Evolutionary conservation across 2,888 invertebrate species (phyloP).

Genomic region (Diarsia mendica): DNA sequence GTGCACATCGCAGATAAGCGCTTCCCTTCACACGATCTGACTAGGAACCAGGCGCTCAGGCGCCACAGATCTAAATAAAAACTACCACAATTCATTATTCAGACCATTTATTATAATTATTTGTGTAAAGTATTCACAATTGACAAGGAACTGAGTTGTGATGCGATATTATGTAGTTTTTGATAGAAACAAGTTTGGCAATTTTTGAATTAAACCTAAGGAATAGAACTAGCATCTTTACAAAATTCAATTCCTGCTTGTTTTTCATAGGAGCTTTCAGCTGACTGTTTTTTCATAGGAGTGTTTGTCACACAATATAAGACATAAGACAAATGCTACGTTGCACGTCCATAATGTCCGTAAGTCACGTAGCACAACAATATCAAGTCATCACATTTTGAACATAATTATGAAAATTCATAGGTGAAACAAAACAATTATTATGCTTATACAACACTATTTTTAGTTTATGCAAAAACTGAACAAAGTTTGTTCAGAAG

Average conservation of each 20-base stretch:
- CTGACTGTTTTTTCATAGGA: not conserved
- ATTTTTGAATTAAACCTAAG: not conserved
- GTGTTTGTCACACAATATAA: not conserved
- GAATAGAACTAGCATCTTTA: not conserved
- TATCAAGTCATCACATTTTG: not conserved
- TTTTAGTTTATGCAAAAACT: no score
- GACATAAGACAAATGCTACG: not conserved
- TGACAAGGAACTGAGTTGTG: constrained; percentile 21
- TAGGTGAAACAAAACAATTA: not conserved
- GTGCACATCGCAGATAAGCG: constrained; percentile 29
- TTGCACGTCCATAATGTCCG: not conserved
- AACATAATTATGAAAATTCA: not conserved
- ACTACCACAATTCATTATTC: constrained; percentile 14
- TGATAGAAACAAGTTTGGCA: not conserved
- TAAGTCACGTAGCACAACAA: not conserved
- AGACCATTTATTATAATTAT: constrained; percentile 50
- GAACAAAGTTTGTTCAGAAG: no score
- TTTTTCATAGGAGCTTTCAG: not conserved
- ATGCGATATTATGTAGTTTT: constrained; percentile 1
- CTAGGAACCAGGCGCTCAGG: constrained; percentile 30
- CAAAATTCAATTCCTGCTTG: not conserved
- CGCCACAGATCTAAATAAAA: constrained; percentile 25
- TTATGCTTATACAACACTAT: no score
- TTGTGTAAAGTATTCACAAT: constrained; percentile 23
- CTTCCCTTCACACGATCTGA: constrained; percentile 49